phyloP scores from a whole-genome alignment of 1,140 invertebrate genomes.

The Habropoda laboriosa region DNA sequence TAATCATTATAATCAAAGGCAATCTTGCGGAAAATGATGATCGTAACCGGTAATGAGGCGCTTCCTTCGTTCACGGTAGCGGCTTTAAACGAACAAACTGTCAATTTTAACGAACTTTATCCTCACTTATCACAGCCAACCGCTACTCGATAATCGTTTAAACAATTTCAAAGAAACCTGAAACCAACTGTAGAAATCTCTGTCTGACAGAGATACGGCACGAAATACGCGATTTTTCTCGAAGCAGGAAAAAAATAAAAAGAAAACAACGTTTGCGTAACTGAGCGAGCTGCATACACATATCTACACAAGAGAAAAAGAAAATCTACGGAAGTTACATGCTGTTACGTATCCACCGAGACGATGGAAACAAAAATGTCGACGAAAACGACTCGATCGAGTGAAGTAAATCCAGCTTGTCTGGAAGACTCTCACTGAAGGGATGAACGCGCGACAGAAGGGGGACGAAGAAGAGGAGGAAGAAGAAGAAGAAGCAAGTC shows the following conservation, averaged over 20 bases:
- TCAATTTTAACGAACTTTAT: background rate
- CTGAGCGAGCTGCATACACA: background rate
- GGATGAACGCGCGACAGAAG: too few species aligned
- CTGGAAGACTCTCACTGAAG: constrained; percentile 34
- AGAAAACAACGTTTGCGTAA: constrained; percentile 51
- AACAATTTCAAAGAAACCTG: background rate
- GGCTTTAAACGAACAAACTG: constrained; percentile 8
- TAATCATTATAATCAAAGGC: constrained; percentile 40
- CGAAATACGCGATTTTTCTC: constrained; percentile 10
- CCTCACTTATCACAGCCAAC: too few species aligned
- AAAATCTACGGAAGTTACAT: constrained; percentile 8
- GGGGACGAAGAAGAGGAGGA: constrained; percentile 7
- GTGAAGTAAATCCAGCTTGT: constrained; percentile 31
- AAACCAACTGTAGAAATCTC: too few species aligned
- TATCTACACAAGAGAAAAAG: too few species aligned
- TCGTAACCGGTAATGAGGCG: constrained; percentile 25
- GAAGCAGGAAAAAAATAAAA: too few species aligned
- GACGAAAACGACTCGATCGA: constrained; percentile 42
- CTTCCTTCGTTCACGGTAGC: constrained; percentile 14
- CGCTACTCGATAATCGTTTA: too few species aligned
- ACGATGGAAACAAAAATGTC: constrained; percentile 16
- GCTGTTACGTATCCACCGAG: constrained; percentile 18
- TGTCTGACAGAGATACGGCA: background rate
- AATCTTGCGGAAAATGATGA: constrained; percentile 37
- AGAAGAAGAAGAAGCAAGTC: background rate